A percentile compares a stretch with the other conserved stretches of the same genome.
These are phyloP conservation scores for Macquaria australasica DNA, from an alignment of 2,113 vertebrate genomes.

Conservation along the genomic window DNA sequence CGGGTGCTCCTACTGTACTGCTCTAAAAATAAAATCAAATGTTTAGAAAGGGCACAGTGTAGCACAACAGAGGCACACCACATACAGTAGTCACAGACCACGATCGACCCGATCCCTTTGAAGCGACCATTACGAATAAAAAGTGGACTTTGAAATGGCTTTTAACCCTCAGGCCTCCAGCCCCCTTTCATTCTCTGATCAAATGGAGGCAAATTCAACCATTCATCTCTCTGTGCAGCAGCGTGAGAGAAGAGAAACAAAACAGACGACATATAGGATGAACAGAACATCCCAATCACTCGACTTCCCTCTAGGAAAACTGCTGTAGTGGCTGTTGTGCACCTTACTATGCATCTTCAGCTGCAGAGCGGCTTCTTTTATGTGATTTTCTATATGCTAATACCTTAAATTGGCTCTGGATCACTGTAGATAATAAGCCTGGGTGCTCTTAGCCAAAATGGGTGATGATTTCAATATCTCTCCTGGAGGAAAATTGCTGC, in stretches of 20 bases:
- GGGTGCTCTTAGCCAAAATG: background rate
- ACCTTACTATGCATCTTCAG: background rate
- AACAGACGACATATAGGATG: background rate
- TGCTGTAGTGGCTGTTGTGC: background rate
- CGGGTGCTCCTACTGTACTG: background rate
- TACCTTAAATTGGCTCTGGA: background rate
- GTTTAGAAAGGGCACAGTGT: constrained; percentile 45
- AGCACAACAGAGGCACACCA: constrained; percentile 1
- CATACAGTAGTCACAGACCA: background rate
- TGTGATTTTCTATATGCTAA: constrained; percentile 5
- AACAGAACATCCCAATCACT: background rate
- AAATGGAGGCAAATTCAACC: background rate
- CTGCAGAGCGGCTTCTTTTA: background rate
- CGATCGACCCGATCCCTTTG: constrained; percentile 41
- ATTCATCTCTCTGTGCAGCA: constrained; percentile 17
- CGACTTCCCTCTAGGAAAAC: background rate
- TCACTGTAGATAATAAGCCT: background rate
- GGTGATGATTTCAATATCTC: background rate
- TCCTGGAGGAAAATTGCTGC: constrained; percentile 1
- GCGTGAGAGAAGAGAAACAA: constrained; percentile 18
- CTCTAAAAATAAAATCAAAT: constrained; percentile 64
- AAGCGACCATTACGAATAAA: constrained; percentile 52
- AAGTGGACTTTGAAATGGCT: constrained; percentile 46
- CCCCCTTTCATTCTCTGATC: background rate
- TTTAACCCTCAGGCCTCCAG: constrained; percentile 42